These are phyloP conservation scores for Dryas iulia DNA, from an alignment of 1,140 invertebrate genomes.

Conservation along the genomic window DNA sequence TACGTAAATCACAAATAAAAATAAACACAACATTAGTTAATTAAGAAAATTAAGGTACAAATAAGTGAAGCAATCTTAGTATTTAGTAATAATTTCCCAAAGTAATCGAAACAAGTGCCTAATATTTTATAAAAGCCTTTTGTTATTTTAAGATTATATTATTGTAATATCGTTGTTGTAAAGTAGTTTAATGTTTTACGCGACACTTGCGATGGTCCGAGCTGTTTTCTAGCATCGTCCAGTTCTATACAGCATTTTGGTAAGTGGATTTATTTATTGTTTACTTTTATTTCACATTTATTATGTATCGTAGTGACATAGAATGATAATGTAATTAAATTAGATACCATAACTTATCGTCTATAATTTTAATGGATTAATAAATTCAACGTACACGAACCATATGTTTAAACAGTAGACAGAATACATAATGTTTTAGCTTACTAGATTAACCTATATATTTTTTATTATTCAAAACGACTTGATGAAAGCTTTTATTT, in stretches of 20 bases:
- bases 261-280: constrained; percentile 41
- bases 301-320: background rate
- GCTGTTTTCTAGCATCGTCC: constrained; percentile 77
- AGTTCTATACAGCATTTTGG: constrained; percentile 66
- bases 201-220: constrained; percentile 68
- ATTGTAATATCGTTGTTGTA: constrained; percentile 48
- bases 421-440: background rate
- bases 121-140: constrained; percentile 51
- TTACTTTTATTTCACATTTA: background rate
- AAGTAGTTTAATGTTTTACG: constrained; percentile 59
- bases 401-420: background rate
- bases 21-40: constrained; percentile 12
- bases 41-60: constrained; percentile 22
- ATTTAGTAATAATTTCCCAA: constrained; percentile 24
- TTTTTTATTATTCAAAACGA: background rate
- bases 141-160: constrained; percentile 50
- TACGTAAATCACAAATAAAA: constrained; percentile 9
- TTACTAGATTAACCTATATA: background rate
- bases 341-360: background rate
- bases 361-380: background rate
- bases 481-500: background rate
- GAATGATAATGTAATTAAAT: background rate
- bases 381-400: background rate
- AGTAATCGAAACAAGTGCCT: constrained; percentile 69
- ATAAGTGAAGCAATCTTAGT: constrained; percentile 30